Conservation (phyloP, 2,113 vertebrate species). For the Tupaia chinensis region DNA sequence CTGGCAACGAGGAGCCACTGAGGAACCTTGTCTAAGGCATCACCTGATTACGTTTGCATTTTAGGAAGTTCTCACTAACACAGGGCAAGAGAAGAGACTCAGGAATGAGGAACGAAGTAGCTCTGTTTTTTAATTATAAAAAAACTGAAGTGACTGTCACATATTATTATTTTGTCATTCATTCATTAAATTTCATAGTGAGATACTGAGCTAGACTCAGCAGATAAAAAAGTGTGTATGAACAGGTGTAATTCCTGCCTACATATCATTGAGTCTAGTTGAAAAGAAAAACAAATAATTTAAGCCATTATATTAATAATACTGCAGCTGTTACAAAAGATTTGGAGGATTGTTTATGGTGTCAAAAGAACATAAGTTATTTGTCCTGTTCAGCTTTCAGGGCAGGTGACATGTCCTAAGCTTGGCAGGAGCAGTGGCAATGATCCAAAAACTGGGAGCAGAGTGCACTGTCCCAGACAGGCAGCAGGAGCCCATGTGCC, state of each 20-base stretch:
- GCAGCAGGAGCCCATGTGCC: background rate
- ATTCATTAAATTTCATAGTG: background rate
- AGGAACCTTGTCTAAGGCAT: background rate
- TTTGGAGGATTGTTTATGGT: background rate
- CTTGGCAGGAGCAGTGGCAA: background rate
- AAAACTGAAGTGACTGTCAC: background rate
- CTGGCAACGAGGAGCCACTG: background rate
- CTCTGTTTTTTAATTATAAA: background rate
- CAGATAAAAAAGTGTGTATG: background rate
- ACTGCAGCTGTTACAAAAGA: background rate
- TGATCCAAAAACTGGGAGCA: background rate
- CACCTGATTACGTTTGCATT: background rate
- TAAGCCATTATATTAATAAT: background rate
- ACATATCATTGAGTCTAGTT: background rate
- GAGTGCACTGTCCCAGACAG: background rate
- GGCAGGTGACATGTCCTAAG: background rate
- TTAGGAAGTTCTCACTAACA: background rate
- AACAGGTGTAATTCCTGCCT: background rate
- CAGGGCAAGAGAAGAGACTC: background rate
- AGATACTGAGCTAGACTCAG: background rate
- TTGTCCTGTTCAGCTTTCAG: background rate
- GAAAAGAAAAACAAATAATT: background rate
- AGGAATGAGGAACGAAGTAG: background rate
- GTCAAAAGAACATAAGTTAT: background rate
- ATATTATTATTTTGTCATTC: background rate